A percentile compares a stretch with the other conserved stretches of the same genome.
These are phyloP conservation scores for Cryptotermes secundus DNA, from an alignment of 1,140 invertebrate species.

Conservation along the genomic window DNA sequence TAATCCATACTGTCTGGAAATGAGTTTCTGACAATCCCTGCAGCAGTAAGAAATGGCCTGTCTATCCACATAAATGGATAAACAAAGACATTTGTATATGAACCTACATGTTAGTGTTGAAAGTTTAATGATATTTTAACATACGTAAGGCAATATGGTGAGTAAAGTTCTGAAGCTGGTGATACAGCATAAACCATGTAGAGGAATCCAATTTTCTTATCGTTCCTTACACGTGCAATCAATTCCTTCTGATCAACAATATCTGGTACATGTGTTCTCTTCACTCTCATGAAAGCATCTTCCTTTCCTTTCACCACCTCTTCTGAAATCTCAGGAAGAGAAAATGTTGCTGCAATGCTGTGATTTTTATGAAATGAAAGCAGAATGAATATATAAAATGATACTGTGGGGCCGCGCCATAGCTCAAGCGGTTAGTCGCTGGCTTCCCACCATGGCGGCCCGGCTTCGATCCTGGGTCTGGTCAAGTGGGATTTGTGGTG, in stretches of 20 bases:
- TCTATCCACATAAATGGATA: too few relatives aligned
- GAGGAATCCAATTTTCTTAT: conserved; percentile 57
- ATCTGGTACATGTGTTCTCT: background rate
- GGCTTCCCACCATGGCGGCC: too few relatives aligned
- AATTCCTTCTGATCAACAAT: conserved; percentile 54
- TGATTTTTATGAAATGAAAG: background rate
- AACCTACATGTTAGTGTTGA: too few relatives aligned
- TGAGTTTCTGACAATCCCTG: fast-evolving
- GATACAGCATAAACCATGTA: conserved; percentile 69
- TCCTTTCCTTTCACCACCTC: background rate
- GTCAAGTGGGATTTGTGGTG: too few relatives aligned
- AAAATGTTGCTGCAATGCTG: background rate
- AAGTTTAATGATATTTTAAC: background rate
- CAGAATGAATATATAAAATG: too few relatives aligned
- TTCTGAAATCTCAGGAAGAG: background rate
- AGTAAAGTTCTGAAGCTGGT: conserved; percentile 65
- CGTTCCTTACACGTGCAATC: conserved; percentile 52
- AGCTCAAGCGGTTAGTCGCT: too few relatives aligned
- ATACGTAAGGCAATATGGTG: conserved; percentile 48
- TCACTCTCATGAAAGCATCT: background rate
- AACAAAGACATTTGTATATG: too few relatives aligned
- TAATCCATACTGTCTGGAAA: too few relatives aligned
- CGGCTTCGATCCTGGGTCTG: too few relatives aligned
- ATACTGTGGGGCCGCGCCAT: too few relatives aligned
- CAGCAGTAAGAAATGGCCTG: too few relatives aligned